phyloP scores from a whole-genome alignment of 2,113 vertebrate genomes.

The Corvus cornix region DNA sequence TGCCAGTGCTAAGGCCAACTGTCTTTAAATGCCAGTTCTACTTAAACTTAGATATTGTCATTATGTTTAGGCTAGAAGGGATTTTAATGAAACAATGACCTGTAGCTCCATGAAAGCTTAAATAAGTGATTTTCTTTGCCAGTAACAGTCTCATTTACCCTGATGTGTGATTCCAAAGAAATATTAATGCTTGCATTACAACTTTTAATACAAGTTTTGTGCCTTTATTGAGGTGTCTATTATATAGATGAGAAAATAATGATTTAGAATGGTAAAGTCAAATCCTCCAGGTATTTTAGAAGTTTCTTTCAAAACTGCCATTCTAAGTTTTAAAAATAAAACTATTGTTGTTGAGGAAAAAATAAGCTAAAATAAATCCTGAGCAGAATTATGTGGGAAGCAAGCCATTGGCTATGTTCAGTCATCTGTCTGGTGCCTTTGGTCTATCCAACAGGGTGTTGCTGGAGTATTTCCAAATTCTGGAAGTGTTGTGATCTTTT shows the following conservation, averaged over 20 bases:
- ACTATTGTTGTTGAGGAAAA: neutral
- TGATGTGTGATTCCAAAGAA: neutral
- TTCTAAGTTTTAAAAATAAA: neutral
- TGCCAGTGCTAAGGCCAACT: constrained; percentile 1
- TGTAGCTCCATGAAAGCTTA: neutral
- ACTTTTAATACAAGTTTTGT: neutral
- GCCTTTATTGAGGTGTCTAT: neutral
- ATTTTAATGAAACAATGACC: neutral
- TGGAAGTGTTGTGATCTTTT: neutral
- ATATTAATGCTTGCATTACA: neutral
- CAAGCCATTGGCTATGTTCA: neutral
- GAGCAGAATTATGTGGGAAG: neutral
- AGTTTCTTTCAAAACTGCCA: neutral
- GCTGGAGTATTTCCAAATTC: neutral
- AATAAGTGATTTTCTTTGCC: neutral
- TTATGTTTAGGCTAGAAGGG: neutral
- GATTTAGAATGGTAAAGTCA: neutral
- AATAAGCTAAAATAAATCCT: neutral
- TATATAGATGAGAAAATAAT: neutral
- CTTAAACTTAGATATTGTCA: neutral
- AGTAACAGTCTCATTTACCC: neutral
- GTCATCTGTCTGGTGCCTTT: neutral
- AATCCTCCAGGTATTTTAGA: neutral
- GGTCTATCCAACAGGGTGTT: neutral
- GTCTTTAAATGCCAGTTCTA: constrained; percentile 30